Evolutionary conservation across 2,888 invertebrate genomes (phyloP), one percentile per base, ranked within the genome.

Genomic region (Malacosoma neustria): DNA sequence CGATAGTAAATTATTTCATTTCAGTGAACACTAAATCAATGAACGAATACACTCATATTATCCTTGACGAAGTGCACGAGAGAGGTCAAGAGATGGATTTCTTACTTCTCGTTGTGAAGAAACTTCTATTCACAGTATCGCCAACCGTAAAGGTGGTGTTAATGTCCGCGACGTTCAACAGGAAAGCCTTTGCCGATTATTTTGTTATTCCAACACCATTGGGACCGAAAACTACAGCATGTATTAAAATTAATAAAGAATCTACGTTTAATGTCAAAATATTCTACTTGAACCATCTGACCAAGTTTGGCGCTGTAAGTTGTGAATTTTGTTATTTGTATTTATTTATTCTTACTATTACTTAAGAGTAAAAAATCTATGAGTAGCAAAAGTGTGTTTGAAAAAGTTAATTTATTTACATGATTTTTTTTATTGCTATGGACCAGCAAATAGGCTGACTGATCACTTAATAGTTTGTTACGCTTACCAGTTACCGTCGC

Each of bases 31-130:
- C 85, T 0, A 94, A 93, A 65, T 89, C 89, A 13, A 87, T 98
- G 77, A 88, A 89, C 32, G 88, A 91, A 41, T 98, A 88, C 59
- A 96, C 97, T 0, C 98, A 98, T 62, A 89, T 98, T 30, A 91
- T 98, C 41, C 81, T 98, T 4, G 98, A 98, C 64, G 98, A 98
- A 81, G 94, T 98, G 0, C 97, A 98, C 57, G 98, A 98, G 72
- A 87, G 98, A 30, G 94, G 94, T 51, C 92, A 95, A 62, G 94
- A 97, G 14, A 94, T 96, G 88, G 98, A 98, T 63, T 96, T 98
- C 63, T 77, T 95, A 1, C 70, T 98, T 13, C 84, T 98, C 7
- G 80, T 98, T 6, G 91, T 97, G 0, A 90, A 93, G 44, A 93
- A 92, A 54, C 87, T 97, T 33, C 74, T 96, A 14, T 79, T 89